A percentile compares a stretch with the other conserved stretches of the same genome.
These are phyloP conservation scores for Tachyglossus aculeatus DNA, from an alignment of 2,797 vertebrate genomes.

Conservation along the genomic window DNA sequence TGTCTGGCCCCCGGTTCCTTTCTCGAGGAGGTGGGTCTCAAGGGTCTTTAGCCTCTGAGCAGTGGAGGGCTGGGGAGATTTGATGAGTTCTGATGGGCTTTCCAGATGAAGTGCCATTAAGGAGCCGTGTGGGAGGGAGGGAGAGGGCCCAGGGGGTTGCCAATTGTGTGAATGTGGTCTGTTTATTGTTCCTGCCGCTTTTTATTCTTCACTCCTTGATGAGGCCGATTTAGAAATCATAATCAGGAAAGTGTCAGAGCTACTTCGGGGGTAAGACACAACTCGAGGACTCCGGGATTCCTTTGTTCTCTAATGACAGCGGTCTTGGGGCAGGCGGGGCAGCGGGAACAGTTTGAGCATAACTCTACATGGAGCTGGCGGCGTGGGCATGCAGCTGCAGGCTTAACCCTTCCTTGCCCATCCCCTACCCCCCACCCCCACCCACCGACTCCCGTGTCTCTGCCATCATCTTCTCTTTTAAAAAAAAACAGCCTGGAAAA, in stretches of 20 bases:
- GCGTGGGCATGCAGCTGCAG: conserved; percentile 69
- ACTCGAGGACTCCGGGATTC: conserved; percentile 67
- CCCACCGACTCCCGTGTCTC: background rate
- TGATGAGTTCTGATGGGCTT: background rate
- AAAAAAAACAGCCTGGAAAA: no score
- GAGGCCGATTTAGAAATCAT: conserved; percentile 79
- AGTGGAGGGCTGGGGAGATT: background rate
- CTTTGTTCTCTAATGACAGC: conserved; percentile 81
- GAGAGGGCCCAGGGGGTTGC: conserved; percentile 28
- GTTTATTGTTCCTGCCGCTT: conserved; percentile 68
- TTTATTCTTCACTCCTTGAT: conserved; percentile 71
- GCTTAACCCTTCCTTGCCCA: conserved; percentile 73
- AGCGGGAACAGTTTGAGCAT: conserved; percentile 76
- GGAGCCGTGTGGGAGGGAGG: conserved; percentile 33
- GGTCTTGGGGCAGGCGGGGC: conserved; percentile 72
- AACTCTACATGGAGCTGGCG: conserved; percentile 65
- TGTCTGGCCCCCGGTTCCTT: no score
- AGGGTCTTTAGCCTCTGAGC: no score
- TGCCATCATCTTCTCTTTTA: no score
- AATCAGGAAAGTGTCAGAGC: conserved; percentile 72
- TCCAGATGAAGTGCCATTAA: conserved; percentile 44
- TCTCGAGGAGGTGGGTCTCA: no score
- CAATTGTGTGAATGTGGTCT: conserved; percentile 70
- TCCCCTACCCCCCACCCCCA: background rate
- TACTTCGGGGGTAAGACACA: conserved; percentile 70